Percentiles rank a stretch among this genome's conserved stretches.
phyloP scores from a whole-genome alignment of 2,797 vertebrate genomes.

The Aldrovandia affinis region DNA sequence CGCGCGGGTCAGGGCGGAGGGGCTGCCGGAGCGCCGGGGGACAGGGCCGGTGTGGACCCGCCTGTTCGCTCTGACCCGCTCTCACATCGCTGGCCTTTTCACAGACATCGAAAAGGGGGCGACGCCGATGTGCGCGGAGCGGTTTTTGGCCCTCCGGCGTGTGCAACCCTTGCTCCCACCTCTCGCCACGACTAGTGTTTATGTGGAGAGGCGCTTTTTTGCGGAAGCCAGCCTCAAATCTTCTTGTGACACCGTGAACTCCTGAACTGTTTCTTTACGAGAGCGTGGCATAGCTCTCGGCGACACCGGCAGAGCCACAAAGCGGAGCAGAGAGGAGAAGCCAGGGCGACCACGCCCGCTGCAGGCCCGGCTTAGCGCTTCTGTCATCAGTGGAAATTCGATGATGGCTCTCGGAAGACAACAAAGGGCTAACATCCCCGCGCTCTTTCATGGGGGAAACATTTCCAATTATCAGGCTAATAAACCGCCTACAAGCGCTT shows the following conservation, averaged over 20 bases:
- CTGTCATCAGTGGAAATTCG: background rate
- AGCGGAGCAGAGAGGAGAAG: background rate
- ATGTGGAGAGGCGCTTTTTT: background rate
- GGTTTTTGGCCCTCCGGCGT: background rate
- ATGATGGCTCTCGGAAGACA: background rate
- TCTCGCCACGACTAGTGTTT: background rate
- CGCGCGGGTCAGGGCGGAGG: background rate
- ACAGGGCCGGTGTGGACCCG: background rate
- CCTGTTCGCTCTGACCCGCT: background rate
- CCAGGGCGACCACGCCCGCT: background rate
- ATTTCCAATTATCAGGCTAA: conserved; percentile 62
- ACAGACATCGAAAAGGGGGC: background rate
- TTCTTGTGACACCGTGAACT: background rate
- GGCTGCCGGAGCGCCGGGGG: background rate
- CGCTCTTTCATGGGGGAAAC: background rate
- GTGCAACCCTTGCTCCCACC: background rate
- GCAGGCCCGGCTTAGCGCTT: background rate
- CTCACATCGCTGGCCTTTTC: background rate
- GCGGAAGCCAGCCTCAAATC: background rate
- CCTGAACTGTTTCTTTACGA: background rate
- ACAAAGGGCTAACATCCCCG: background rate
- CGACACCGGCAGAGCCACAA: background rate
- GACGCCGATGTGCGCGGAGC: too few species aligned
- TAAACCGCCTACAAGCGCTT: conserved; percentile 44
- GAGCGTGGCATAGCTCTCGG: background rate